A percentile compares a stretch with the other conserved stretches of the same genome.
Conservation (phyloP, 2,113 vertebrate species). For the Laticauda laticaudata region DNA sequence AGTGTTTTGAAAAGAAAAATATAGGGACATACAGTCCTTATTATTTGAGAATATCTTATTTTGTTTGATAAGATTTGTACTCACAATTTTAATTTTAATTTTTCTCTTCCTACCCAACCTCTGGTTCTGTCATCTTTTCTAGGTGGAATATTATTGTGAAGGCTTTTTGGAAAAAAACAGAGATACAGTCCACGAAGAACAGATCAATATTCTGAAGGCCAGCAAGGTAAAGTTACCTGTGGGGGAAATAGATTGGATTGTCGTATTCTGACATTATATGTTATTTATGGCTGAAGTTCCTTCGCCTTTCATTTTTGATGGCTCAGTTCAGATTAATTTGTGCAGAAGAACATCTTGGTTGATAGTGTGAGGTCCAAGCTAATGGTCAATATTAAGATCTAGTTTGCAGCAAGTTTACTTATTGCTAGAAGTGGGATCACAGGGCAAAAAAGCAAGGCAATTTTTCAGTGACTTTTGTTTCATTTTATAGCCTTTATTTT, state of each 20-base stretch:
- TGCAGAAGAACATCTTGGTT: not conserved
- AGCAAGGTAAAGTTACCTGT: slow-evolving; percentile 77
- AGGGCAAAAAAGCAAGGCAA: not conserved
- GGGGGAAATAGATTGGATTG: not conserved
- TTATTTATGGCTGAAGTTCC: not conserved
- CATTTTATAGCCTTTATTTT: too few relatives aligned
- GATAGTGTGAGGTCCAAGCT: not conserved
- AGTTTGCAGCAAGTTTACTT: not conserved
- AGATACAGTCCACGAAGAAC: slow-evolving; percentile 89
- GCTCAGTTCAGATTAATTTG: not conserved
- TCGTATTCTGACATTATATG: not conserved
- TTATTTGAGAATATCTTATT: not conserved
- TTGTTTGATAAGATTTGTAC: not conserved
- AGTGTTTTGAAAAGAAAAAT: not conserved
- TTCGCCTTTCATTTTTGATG: not conserved
- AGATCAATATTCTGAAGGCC: slow-evolving; percentile 92
- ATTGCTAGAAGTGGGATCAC: not conserved
- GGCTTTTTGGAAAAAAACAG: slow-evolving; percentile 91
- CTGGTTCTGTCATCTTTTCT: not conserved
- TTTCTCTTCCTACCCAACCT: not conserved
- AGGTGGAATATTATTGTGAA: slow-evolving; percentile 90
- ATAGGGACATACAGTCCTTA: not conserved
- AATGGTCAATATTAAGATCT: not conserved
- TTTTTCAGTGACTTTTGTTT: too few relatives aligned
- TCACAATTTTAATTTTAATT: not conserved